A percentile compares a stretch with the other conserved stretches of the same genome.
These are phyloP conservation scores for Mus caroli DNA, from an alignment of 2,797 vertebrate genomes.

Conservation along the genomic window DNA sequence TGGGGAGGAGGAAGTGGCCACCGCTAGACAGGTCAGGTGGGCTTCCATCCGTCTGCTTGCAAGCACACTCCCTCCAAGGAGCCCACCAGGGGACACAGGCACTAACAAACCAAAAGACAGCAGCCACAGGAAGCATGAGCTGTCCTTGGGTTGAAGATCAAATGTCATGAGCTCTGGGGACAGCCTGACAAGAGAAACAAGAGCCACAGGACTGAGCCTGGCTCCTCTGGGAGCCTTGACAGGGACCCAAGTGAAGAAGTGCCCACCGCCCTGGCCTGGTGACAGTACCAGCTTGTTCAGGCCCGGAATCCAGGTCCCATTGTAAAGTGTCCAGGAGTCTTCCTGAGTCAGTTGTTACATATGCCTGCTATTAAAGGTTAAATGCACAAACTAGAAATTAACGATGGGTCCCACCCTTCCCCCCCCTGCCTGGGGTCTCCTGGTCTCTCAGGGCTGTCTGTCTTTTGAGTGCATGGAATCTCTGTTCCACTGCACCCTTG, in stretches of 20 bases:
- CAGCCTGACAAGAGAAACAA: background rate
- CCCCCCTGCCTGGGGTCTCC: fast-evolving
- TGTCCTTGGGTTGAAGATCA: background rate
- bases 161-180: background rate
- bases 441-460: fast-evolving
- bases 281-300: fast-evolving
- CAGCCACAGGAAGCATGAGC: background rate
- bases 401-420: too few relatives aligned
- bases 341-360: background rate
- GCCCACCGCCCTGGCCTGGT: fast-evolving
- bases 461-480: background rate
- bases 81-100: background rate
- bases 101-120: background rate
- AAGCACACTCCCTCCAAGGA: background rate
- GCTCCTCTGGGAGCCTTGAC: background rate
- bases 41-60: background rate
- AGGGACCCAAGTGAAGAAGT: background rate
- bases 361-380: background rate
- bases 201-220: background rate
- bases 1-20: slow-evolving; percentile 8
- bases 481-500: background rate
- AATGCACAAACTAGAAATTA: background rate
- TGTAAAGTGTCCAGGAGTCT: background rate
- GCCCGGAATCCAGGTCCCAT: fast-evolving
- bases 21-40: background rate